Percentiles rank a stretch among this genome's conserved stretches.
Conservation (phyloP, 2,888 invertebrate genomes). For the Anticlea derivata region DNA sequence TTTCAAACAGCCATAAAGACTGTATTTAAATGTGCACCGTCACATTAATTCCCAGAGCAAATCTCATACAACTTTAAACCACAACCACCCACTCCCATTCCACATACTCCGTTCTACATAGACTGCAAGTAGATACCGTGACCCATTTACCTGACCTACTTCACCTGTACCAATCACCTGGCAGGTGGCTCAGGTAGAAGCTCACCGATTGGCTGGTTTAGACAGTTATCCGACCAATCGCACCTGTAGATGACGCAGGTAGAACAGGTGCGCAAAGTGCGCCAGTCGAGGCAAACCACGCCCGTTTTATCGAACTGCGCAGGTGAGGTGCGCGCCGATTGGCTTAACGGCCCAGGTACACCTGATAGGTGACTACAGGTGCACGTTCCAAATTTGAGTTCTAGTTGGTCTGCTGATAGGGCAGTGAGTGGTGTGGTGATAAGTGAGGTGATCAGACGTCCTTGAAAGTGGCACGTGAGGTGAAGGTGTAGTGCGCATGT, state of each 20-base stretch:
- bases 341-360: constrained; percentile 67
- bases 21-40: constrained; percentile 28
- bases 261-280: constrained; percentile 64
- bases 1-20: constrained; percentile 23
- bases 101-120: constrained; percentile 7
- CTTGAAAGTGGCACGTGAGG: constrained; percentile 45
- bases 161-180: constrained; percentile 62
- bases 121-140: constrained; percentile 30
- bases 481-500: constrained; percentile 72
- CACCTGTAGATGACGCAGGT: constrained; percentile 48
- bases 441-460: constrained; percentile 37
- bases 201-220: constrained; percentile 22
- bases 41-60: constrained; percentile 24
- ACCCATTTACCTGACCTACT: constrained; percentile 45
- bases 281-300: constrained; percentile 62
- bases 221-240: constrained; percentile 48
- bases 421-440: constrained; percentile 44
- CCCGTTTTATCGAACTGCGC: constrained; percentile 82
- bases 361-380: constrained; percentile 59
- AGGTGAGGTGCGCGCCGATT: constrained; percentile 80
- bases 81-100: constrained; percentile 10
- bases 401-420: constrained; percentile 37
- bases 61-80: constrained; percentile 20
- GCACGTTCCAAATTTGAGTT: constrained; percentile 36
- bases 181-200: constrained; percentile 52